A percentile compares a stretch with the other conserved stretches of the same genome.
These are phyloP conservation scores for Recurvirostra avosetta DNA, from an alignment of 2,113 vertebrate species.

Conservation along the genomic window DNA sequence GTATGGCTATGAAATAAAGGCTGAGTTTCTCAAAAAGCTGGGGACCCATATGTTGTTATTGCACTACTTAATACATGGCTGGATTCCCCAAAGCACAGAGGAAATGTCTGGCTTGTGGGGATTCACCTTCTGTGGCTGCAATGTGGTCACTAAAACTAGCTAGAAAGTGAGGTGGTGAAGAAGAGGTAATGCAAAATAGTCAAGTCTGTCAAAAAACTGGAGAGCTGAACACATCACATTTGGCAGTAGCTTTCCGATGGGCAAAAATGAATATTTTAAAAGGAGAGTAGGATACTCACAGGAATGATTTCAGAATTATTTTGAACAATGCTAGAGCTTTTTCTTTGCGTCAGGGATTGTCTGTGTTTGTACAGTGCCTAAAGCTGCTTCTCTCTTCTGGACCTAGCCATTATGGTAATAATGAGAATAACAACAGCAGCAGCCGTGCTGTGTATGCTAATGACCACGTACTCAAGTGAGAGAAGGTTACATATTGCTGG, in stretches of 20 bases:
- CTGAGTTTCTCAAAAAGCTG: background rate
- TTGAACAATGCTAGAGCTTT: background rate
- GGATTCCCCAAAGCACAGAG: background rate
- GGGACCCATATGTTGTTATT: background rate
- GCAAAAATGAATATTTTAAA: background rate
- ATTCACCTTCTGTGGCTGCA: background rate
- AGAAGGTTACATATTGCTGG: background rate
- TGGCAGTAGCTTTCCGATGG: background rate
- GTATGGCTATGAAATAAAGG: background rate
- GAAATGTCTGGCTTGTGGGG: background rate
- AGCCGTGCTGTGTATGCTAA: conserved; percentile 12
- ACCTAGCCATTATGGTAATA: conserved; percentile 1
- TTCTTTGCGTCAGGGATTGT: background rate
- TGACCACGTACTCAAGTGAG: background rate
- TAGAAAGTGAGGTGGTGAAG: background rate
- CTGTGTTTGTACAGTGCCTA: background rate
- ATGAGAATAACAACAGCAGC: background rate
- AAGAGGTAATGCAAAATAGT: background rate
- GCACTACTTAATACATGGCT: background rate
- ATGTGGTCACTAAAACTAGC: background rate
- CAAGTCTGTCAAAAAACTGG: background rate
- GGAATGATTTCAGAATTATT: background rate
- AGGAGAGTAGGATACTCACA: background rate
- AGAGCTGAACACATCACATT: background rate
- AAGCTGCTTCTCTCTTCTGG: background rate